These are phyloP conservation scores for Perodicticus potto DNA, from an alignment of 2,797 vertebrate genomes.

Conservation along the genomic window DNA sequence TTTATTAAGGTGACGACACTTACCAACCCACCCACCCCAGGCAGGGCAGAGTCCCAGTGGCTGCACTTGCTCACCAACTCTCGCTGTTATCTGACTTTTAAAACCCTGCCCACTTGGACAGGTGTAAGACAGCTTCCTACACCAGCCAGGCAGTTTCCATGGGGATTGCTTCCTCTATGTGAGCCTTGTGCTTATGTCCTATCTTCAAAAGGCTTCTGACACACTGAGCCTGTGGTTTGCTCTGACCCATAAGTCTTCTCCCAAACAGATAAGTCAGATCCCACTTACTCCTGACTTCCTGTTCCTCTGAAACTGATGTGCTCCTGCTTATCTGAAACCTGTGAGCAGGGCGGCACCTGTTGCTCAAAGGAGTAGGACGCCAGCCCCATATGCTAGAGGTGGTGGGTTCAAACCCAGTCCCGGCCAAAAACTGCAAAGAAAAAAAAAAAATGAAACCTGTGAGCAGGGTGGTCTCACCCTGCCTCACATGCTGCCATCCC, in stretches of 20 bases:
- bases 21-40: no score
- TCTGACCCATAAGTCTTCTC: neutral
- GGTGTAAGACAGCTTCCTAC: neutral
- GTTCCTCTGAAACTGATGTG: neutral
- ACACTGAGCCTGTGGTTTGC: neutral
- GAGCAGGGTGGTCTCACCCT: no score
- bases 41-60: neutral
- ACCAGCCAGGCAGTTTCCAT: accelerated
- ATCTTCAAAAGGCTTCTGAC: neutral
- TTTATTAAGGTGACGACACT: no score
- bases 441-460: no score
- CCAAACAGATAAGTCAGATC: neutral
- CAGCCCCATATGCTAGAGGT: no score
- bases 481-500: neutral
- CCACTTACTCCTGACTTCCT: neutral
- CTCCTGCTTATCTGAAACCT: neutral
- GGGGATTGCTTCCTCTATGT: neutral
- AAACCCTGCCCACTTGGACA: neutral
- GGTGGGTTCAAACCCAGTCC: no score
- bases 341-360: no score
- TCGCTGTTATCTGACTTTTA: accelerated
- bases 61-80: neutral
- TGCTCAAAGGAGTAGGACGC: no score
- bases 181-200: neutral
- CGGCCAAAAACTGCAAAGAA: no score